Conservation (phyloP, 2,888 invertebrate species). For the Nemurella pictetii region DNA sequence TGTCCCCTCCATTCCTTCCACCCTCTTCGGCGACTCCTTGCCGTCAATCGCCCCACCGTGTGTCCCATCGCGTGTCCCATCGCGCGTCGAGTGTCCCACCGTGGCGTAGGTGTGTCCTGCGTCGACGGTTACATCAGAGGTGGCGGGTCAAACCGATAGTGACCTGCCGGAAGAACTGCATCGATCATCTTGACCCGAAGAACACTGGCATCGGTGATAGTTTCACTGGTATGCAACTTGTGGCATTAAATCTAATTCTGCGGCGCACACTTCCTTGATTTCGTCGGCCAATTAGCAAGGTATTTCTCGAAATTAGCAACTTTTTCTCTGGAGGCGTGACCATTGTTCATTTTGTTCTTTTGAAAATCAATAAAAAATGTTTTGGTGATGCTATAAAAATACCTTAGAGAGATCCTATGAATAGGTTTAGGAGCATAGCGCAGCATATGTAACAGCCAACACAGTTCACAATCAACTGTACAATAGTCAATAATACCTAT, state of each 20-base stretch:
- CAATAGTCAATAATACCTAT: too few relatives aligned
- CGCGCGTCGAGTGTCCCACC: too few relatives aligned
- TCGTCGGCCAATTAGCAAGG: not conserved
- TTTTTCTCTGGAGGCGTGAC: not conserved
- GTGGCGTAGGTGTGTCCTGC: not conserved
- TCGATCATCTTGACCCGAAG: conserved; percentile 4
- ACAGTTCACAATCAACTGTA: too few relatives aligned
- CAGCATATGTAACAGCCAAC: too few relatives aligned
- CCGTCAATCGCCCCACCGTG: too few relatives aligned
- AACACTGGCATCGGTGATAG: not conserved
- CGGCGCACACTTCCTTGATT: not conserved
- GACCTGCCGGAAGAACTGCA: conserved; percentile 27
- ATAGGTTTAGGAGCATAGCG: too few relatives aligned
- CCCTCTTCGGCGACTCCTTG: not conserved
- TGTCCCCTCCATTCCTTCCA: not conserved
- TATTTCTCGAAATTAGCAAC: not conserved
- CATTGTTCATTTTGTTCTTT: not conserved
- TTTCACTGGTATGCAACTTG: not conserved
- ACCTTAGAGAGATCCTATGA: too few relatives aligned
- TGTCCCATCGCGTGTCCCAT: too few relatives aligned
- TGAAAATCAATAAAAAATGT: not conserved
- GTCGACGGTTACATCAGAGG: not conserved
- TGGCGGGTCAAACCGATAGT: conserved; percentile 5
- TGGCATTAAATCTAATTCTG: not conserved
- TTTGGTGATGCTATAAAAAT: too few relatives aligned